A percentile compares a stretch with the other conserved stretches of the same genome.
phyloP scores from a whole-genome alignment of 2,113 vertebrate genomes.

The Picathartes gymnocephalus region DNA sequence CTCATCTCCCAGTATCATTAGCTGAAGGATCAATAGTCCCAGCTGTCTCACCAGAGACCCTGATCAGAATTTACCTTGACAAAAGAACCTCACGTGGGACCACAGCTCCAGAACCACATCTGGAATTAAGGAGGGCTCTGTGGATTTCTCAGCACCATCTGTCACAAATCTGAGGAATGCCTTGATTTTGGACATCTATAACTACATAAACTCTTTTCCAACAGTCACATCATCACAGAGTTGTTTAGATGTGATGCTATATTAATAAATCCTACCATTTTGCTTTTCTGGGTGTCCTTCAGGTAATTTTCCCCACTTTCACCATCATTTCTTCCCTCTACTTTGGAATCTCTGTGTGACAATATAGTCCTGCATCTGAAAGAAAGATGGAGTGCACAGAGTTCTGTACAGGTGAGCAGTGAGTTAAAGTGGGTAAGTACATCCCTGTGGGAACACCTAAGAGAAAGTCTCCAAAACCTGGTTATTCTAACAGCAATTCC shows the following conservation, averaged over 20 bases:
- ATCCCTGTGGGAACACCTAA: neutral
- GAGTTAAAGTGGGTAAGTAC: neutral
- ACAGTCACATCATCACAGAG: neutral
- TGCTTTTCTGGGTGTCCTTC: neutral
- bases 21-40: neutral
- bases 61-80: neutral
- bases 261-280: neutral
- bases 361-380: neutral
- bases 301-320: neutral
- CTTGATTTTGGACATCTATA: neutral
- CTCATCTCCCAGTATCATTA: neutral
- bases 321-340: neutral
- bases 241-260: neutral
- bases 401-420: neutral
- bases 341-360: neutral
- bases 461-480: neutral
- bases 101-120: neutral
- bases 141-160: neutral
- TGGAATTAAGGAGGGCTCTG: neutral
- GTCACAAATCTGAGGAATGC: neutral
- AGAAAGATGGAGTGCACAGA: neutral
- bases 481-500: neutral
- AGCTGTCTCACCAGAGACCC: neutral
- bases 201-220: neutral
- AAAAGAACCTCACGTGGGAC: neutral